Evolutionary conservation across 2,888 invertebrate species (phyloP).

Genomic region (Psococerastis gibbosa): DNA sequence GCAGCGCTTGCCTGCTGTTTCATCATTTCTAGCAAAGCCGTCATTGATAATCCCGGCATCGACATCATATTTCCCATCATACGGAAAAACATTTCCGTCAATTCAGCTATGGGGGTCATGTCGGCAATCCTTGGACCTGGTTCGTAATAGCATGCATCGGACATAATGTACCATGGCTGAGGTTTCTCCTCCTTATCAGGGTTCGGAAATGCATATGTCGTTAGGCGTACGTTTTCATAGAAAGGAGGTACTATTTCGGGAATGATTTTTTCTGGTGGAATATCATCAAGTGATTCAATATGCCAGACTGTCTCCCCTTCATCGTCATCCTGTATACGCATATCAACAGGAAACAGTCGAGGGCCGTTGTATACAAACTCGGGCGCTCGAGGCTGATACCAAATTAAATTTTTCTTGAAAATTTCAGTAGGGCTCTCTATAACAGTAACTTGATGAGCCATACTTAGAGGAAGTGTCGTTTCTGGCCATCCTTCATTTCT

Average conservation of each 20-base stretch:
- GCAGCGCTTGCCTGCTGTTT: not conserved
- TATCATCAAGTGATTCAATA: not conserved
- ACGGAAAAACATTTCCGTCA: not conserved
- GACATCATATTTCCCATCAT: not conserved
- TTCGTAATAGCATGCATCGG: not conserved
- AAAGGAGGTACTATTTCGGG: not conserved
- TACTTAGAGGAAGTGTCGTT: not conserved
- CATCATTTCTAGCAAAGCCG: constrained; percentile 1
- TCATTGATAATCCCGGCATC: not conserved
- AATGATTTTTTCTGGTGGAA: not conserved
- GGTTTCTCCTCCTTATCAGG: not conserved
- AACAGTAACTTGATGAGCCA: not conserved
- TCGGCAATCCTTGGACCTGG: not conserved
- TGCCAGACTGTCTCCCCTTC: not conserved
- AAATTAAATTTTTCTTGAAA: not conserved
- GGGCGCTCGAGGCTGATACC: constrained; percentile 1
- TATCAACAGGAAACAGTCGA: not conserved
- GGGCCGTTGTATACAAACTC: constrained; percentile 3
- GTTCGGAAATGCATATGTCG: not conserved
- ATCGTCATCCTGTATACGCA: not conserved
- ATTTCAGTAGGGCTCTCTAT: not conserved
- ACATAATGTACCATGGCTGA: not conserved
- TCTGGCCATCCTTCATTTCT: not conserved
- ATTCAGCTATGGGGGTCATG: not conserved
- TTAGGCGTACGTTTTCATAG: not conserved